Base-by-base conservation (phyloP, 92 coral and sea anemone genomes). In the Epizoanthus rinbou region DNA sequence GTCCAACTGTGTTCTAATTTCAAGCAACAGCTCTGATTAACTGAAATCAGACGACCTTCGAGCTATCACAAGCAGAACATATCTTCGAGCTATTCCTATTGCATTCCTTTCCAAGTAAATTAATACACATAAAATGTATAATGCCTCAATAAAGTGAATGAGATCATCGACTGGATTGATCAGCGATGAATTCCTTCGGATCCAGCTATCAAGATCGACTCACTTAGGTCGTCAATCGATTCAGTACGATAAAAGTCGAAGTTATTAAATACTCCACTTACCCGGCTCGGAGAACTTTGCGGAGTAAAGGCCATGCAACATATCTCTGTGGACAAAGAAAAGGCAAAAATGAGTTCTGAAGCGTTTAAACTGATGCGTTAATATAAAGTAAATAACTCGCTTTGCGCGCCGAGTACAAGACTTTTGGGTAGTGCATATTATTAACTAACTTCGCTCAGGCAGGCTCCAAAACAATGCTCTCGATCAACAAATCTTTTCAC, bases 281-380 rank as follows among this genome's bases (percentile, higher is more conserved):
- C 98, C 84, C 94, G 91, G 45, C 90, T 93, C 18, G 98, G 91
- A 74, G 95, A 88, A 91, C 98, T 91, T 84, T 93, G 94, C 23
- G 98, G 98, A 8, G 94, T 89, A 87, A 91, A 93, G 80, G 98
- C 98, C 98, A 93, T 93, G 58, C 92, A 90, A 93, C 98, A 93
- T 89, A 84, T 90, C 91, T 93, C 98, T 93, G 85, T 59, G 67
- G 53, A 87, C 70, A 47, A 62, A 56, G 66, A 76, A 74, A 83
- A 87, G 59, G 23, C 18, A 57, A 58, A 17, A 54, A 25, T 25
- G 54, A 59, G 75, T 83, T 82, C 64, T 21, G 63, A 62, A 24
- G 70, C 71, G 69, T 78, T 78, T 14, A 78, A 78, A 35, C 24
- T 59, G 43, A 62, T n/a, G 50, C 35, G 69, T 78, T 62, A 60